These are phyloP conservation scores for Aspidoscelis tigris DNA, from an alignment of 2,113 vertebrate species.

Conservation along the genomic window DNA sequence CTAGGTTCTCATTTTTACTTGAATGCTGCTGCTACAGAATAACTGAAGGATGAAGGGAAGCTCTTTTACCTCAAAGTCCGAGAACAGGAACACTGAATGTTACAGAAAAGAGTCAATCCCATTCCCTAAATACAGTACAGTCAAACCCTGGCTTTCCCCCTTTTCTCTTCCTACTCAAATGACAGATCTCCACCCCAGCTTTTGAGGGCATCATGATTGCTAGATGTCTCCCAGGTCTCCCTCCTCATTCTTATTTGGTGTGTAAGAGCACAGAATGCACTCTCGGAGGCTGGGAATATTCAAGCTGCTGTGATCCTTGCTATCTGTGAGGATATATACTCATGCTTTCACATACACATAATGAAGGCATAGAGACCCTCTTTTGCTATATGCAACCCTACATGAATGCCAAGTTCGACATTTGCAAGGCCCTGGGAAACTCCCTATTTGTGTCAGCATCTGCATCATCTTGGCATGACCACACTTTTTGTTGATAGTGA, in stretches of 20 bases:
- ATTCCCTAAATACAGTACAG: neutral
- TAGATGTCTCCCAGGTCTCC: no score
- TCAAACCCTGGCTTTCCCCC: neutral
- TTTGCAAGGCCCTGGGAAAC: no score
- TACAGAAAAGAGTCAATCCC: neutral
- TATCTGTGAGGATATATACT: no score
- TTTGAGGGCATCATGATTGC: neutral
- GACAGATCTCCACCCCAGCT: neutral
- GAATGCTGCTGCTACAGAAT: neutral
- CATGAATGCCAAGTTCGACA: no score
- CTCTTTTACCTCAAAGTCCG: neutral
- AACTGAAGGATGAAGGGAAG: neutral
- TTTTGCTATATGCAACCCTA: no score
- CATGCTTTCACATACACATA: no score
- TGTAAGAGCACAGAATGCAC: no score
- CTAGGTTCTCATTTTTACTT: neutral
- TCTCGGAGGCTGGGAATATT: no score
- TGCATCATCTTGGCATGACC: no score
- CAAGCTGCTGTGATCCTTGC: neutral
- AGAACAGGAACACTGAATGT: neutral
- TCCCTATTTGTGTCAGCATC: no score
- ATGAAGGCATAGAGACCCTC: no score
- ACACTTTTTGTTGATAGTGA: no score
- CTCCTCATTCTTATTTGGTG: neutral
- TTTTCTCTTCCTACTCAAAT: neutral